These are phyloP conservation scores for Tyrannus savana DNA, from an alignment of 2,113 vertebrate species.

Conservation along the genomic window DNA sequence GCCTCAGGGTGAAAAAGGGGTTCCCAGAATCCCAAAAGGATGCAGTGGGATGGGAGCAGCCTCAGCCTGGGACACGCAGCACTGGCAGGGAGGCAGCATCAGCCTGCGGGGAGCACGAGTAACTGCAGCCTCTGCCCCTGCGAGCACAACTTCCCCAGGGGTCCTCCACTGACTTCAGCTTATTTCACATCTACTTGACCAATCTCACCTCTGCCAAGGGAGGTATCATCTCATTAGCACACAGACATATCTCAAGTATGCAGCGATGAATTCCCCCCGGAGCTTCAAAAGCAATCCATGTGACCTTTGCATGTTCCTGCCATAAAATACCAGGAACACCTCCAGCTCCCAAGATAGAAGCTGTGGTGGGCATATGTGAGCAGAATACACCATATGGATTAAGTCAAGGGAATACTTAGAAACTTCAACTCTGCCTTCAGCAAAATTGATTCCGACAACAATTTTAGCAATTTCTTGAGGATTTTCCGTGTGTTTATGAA, in stretches of 20 bases:
- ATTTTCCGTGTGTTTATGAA: conserved; percentile 10
- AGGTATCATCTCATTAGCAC: conserved; percentile 23
- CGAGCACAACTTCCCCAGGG: background rate
- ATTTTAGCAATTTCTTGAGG: conserved; percentile 41
- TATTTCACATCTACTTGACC: conserved; percentile 1
- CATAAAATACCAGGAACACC: conserved; percentile 62
- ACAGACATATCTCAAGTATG: conserved; percentile 29
- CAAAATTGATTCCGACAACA: conserved; percentile 3
- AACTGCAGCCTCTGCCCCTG: background rate
- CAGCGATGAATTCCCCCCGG: conserved; percentile 6
- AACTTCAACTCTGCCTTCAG: conserved; percentile 19
- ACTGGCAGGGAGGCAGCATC: background rate
- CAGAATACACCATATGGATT: conserved; percentile 52
- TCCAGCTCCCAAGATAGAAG: conserved; percentile 62
- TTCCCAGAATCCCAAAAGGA: background rate
- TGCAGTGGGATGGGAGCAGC: background rate
- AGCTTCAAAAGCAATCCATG: conserved; percentile 50
- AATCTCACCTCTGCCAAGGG: background rate
- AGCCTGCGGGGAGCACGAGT: background rate
- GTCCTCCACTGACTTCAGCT: background rate
- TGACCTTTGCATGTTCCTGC: conserved; percentile 62
- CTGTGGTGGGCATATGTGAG: conserved; percentile 56
- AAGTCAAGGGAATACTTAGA: conserved; percentile 47
- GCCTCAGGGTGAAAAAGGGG: background rate
- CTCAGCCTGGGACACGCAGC: background rate